Conservation (phyloP, 2,888 invertebrate species). For the Leptinotarsa peninsularis region DNA sequence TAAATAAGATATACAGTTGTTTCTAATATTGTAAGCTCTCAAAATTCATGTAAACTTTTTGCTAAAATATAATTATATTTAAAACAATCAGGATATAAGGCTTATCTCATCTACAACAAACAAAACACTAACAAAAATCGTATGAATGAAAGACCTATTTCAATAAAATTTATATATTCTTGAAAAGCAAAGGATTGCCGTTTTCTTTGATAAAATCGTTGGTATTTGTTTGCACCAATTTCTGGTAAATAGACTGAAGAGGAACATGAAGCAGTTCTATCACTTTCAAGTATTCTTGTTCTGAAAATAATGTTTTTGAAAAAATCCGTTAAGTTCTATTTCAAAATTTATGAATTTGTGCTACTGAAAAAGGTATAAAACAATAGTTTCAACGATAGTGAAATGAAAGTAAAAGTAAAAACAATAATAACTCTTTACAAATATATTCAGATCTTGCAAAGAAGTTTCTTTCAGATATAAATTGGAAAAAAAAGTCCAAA, state of each 20-base stretch:
- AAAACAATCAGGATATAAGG: constrained; percentile 37
- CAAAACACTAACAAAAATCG: constrained; percentile 26
- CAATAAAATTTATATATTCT: constrained; percentile 29
- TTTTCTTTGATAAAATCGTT: constrained; percentile 51
- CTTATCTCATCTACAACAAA: constrained; percentile 45
- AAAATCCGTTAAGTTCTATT: constrained; percentile 51
- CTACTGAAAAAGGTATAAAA: neutral
- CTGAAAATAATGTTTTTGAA: constrained; percentile 73
- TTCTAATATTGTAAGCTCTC: constrained; percentile 49
- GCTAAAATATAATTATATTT: neutral
- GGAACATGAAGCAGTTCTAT: constrained; percentile 90
- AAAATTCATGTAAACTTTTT: constrained; percentile 32
- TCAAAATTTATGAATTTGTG: neutral
- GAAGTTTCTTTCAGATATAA: no score
- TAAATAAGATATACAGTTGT: constrained; percentile 51
- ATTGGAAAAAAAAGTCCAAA: no score
- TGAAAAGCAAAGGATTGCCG: constrained; percentile 42
- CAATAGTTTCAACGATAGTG: no score
- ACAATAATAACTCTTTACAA: no score
- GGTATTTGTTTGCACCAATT: constrained; percentile 26
- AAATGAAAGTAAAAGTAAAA: no score
- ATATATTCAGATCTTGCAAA: no score
- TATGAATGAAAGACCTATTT: constrained; percentile 20
- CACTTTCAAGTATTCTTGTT: constrained; percentile 85
- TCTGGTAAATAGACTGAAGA: constrained; percentile 80